A percentile compares a stretch with the other conserved stretches of the same genome.
Conservation (phyloP, 2,888 invertebrate genomes). For the Xestia rhomboidea region DNA sequence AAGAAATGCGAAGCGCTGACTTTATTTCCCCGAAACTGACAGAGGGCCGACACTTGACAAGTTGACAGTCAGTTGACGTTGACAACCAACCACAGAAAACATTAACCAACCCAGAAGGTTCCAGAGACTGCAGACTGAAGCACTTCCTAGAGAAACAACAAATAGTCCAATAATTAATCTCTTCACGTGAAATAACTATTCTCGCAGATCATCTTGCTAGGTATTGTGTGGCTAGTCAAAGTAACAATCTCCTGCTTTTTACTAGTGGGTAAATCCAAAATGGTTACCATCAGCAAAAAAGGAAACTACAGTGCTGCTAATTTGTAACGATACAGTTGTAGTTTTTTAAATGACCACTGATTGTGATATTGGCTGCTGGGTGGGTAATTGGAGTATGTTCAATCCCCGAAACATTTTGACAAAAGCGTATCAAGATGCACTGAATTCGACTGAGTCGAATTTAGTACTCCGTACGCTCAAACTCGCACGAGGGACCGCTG, state of each 20-base stretch:
- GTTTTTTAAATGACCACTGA: background rate
- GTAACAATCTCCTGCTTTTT: background rate
- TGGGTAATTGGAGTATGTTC: background rate
- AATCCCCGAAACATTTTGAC: too few species aligned
- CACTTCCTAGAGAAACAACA: background rate
- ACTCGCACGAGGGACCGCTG: background rate
- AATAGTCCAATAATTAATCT: background rate
- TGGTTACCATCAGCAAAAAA: background rate
- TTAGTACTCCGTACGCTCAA: too few species aligned
- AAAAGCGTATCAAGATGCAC: background rate
- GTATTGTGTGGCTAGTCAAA: background rate
- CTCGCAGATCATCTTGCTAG: background rate
- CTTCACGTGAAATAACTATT: background rate
- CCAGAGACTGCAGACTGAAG: constrained; percentile 33
- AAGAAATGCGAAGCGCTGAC: constrained; percentile 42
- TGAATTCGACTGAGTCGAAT: too few species aligned
- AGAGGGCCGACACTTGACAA: constrained; percentile 3
- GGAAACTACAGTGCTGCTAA: background rate
- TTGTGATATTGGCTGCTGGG: background rate
- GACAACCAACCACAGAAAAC: constrained; percentile 12
- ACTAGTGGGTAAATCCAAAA: background rate
- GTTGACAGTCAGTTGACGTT: constrained; percentile 15
- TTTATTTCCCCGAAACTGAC: constrained; percentile 62
- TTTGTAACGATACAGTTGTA: background rate
- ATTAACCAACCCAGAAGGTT: constrained; percentile 12